A percentile compares a stretch with the other conserved stretches of the same genome.
Evolutionary conservation across 1,140 invertebrate species (phyloP).

Genomic region (Orchestia grillus): DNA sequence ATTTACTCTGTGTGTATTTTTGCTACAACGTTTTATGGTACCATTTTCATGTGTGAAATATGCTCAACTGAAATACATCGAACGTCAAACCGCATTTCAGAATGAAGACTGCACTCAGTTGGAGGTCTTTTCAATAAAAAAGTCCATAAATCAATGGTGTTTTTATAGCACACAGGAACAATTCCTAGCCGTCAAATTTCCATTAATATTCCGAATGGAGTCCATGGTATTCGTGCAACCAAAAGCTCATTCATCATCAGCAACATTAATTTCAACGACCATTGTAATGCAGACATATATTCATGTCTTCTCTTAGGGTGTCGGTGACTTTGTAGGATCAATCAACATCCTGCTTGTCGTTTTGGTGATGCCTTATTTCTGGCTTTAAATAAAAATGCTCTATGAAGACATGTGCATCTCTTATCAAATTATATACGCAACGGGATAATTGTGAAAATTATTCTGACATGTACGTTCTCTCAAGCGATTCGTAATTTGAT

Average conservation of each 20-base stretch:
- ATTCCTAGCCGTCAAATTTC: slow-evolving; percentile 13
- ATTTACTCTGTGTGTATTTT: too few relatives aligned
- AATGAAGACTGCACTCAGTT: background rate
- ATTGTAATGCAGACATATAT: slow-evolving; percentile 4
- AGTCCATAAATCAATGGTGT: background rate
- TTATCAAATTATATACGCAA: too few relatives aligned
- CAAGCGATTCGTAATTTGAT: too few relatives aligned
- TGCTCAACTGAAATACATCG: background rate
- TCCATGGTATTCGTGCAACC: slow-evolving; percentile 4
- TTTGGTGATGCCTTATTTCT: background rate
- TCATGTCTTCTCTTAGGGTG: background rate
- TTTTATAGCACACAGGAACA: slow-evolving; percentile 15
- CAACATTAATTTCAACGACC: slow-evolving; percentile 2
- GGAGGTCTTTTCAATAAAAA: background rate
- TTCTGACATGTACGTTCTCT: too few relatives aligned
- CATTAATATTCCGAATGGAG: slow-evolving; percentile 31
- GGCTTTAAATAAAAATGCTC: background rate
- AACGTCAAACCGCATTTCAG: background rate
- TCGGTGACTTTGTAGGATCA: background rate
- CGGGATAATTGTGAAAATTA: too few relatives aligned
- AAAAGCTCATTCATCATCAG: slow-evolving; percentile 9
- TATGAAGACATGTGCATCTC: too few relatives aligned
- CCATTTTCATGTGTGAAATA: background rate
- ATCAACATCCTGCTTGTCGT: background rate
- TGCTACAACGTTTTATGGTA: too few relatives aligned